Percentiles rank a stretch among this genome's conserved stretches.
phyloP scores from a whole-genome alignment of 2,113 vertebrate species.

The Lasiurus cinereus region DNA sequence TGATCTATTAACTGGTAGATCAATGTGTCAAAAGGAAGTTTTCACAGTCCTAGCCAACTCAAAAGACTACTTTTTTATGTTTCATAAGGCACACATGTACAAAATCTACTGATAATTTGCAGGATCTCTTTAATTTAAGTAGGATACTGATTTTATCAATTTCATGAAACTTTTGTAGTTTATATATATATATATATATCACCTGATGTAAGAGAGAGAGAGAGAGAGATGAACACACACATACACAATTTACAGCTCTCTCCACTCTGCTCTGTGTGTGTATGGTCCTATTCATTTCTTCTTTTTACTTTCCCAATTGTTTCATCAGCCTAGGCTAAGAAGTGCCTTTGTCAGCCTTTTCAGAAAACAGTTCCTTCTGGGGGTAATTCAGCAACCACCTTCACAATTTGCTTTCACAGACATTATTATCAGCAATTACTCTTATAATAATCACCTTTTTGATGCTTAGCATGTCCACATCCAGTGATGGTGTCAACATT shows the following conservation, averaged over 20 bases:
- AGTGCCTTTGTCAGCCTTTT: slow-evolving; percentile 20
- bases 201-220: neutral
- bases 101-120: slow-evolving; percentile 3
- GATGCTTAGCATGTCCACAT: neutral
- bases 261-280: neutral
- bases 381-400: neutral
- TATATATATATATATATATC: neutral
- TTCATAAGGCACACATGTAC: neutral
- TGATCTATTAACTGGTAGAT: neutral
- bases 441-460: neutral
- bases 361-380: slow-evolving; percentile 16
- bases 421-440: slow-evolving; percentile 39
- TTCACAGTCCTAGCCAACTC: neutral
- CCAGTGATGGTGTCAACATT: neutral
- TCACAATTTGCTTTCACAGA: slow-evolving; percentile 47
- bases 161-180: neutral
- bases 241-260: neutral
- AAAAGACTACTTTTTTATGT: slow-evolving; percentile 49
- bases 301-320: slow-evolving; percentile 30
- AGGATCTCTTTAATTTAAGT: neutral
- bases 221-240: neutral
- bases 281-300: neutral
- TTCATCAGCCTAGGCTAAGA: neutral
- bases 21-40: neutral
- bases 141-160: neutral